Base-by-base conservation (phyloP, 2,113 vertebrate species). In the Empidonax alnorum region DNA sequence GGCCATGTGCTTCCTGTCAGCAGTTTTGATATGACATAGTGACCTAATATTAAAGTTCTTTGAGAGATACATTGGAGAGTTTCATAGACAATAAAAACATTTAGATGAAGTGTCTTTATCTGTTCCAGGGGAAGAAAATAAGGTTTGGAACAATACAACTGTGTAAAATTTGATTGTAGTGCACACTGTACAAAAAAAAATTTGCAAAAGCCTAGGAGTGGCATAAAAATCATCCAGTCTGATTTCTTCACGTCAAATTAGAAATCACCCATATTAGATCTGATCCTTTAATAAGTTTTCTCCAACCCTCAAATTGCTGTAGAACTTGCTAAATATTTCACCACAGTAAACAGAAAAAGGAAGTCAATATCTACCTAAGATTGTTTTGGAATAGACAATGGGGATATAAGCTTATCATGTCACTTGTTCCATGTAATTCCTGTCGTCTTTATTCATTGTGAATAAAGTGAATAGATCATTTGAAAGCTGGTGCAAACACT, bases 361-460 rank as follows among this genome's bases (percentile, higher is more conserved):
- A 96, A 95, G 93, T 91, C 19, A 71, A 47, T 95, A 74, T 9
- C 63, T 72, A 67, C 49, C 71, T 59, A 79, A 93, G 44, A 78
- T 62, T 79, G 27, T 30, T 85, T 95, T 4, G 5, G 20, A 87
- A 21, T 69, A 78, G 83, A 41, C 46, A 28, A 42, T 41, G 69
- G 49, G 25, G 90, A 67, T 41, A 35, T 25, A 33, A 74, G 35
- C 3, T 47, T 50, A n/a, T 25, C 39, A 19, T 1, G 8, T 63
- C 79, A 82, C 56, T 93, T 68, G 41, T 33, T 75, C 35, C 74
- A 71, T 75, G 58, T 63, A 89, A 28, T 62, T 75, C 53, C 69
- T 71, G 46, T 39, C 21, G 93, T 87, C 50, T 79, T 90, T 93
- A 18, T 56, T 75, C 12, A 12, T 12, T 52, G 23, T 4, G 16